A percentile compares a stretch with the other conserved stretches of the same genome.
phyloP scores from a whole-genome alignment of 2,797 vertebrate species.

The Pipistrellus nathusii region DNA sequence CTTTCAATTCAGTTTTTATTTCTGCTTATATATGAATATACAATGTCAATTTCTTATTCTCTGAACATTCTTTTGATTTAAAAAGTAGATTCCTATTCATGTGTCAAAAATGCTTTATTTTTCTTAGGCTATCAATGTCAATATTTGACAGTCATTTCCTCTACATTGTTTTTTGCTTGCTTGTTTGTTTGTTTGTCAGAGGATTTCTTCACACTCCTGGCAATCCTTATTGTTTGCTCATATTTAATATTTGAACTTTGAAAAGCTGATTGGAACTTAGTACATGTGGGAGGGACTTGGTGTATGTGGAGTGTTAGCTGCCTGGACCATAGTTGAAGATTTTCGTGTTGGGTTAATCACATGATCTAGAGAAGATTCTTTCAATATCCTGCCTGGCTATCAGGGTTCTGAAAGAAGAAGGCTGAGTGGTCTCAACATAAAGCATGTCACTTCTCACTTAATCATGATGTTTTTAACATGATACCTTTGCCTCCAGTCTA shows the following conservation, averaged over 20 bases:
- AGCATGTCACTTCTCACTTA: not conserved
- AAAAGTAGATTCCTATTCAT: not conserved
- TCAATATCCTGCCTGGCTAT: not conserved
- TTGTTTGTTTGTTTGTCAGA: not conserved
- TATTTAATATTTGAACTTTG: conserved; percentile 10
- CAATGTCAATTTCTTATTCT: not conserved
- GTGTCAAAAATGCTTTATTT: not conserved
- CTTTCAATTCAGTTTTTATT: conserved; percentile 45
- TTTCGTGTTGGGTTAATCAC: not conserved
- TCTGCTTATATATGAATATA: conserved; percentile 17
- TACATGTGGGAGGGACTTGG: not conserved
- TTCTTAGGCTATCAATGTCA: not conserved
- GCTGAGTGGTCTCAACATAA: not conserved
- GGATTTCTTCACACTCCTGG: not conserved
- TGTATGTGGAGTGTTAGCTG: not conserved
- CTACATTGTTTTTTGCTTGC: not conserved
- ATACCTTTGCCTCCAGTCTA: not conserved
- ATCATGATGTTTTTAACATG: not conserved
- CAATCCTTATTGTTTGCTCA: not conserved
- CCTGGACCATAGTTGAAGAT: not conserved
- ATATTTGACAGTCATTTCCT: not conserved
- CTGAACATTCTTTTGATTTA: not conserved
- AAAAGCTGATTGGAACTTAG: not conserved
- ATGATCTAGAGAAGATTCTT: not conserved
- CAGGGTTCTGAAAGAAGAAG: not conserved